phyloP scores from a whole-genome alignment of 1,140 invertebrate species.

The Protaetia brevitarsis region DNA sequence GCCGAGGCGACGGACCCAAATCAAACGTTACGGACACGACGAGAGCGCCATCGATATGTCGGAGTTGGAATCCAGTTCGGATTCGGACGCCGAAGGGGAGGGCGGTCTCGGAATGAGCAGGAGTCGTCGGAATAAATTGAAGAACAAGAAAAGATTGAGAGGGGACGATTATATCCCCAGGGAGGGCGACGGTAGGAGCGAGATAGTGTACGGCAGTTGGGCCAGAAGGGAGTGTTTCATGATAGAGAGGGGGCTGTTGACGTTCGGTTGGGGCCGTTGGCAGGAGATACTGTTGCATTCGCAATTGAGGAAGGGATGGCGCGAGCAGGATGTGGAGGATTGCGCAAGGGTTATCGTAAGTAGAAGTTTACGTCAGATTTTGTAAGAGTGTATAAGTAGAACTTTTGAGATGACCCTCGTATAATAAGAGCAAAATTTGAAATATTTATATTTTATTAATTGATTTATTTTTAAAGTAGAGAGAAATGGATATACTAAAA shows the following conservation, averaged over 20 bases:
- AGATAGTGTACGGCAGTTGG: slow-evolving; percentile 84
- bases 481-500: no score
- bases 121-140: slow-evolving; percentile 66
- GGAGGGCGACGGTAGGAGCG: slow-evolving; percentile 74
- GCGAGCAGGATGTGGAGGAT: slow-evolving; percentile 89
- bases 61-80: slow-evolving; percentile 81
- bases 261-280: slow-evolving; percentile 98
- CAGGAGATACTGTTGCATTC: slow-evolving; percentile 86
- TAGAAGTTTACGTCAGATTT: no score
- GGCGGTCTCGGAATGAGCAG: slow-evolving; percentile 56
- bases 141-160: slow-evolving; percentile 61
- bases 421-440: no score
- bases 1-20: slow-evolving; percentile 90
- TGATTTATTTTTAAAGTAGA: no score
- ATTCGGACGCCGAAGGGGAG: slow-evolving; percentile 79
- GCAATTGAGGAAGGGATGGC: slow-evolving; percentile 87
- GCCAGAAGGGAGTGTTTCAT: slow-evolving; percentile 87
- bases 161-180: slow-evolving; percentile 85
- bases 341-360: slow-evolving; percentile 91
- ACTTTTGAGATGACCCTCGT: no score
- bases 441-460: no score
- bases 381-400: no score
- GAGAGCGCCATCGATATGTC: slow-evolving; percentile 93
- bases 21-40: slow-evolving; percentile 94
- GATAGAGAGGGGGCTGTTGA: slow-evolving; percentile 90